phyloP scores from a whole-genome alignment of 2,888 invertebrate species.

The Ceriagrion tenellum region DNA sequence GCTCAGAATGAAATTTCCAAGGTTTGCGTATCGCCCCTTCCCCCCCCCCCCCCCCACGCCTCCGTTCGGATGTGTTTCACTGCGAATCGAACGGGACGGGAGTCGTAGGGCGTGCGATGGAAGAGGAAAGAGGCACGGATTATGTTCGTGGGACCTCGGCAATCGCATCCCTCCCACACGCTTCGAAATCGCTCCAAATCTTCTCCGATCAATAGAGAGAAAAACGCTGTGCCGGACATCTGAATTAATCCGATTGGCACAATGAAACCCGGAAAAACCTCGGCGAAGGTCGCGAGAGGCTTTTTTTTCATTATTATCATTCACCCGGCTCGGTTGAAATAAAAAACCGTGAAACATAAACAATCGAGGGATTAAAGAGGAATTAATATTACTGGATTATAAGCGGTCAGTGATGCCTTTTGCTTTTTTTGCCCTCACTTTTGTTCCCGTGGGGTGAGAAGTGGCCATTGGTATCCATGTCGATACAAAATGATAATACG shows the following conservation, averaged over 20 bases:
- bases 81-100: neutral
- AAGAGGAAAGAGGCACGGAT: neutral
- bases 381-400: constrained; percentile 6
- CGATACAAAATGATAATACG: too few relatives aligned
- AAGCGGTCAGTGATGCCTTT: neutral
- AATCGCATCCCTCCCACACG: neutral
- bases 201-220: neutral
- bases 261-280: neutral
- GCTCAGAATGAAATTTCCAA: too few relatives aligned
- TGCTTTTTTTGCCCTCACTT: neutral
- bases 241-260: constrained; percentile 26
- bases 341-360: neutral
- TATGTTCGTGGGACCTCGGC: neutral
- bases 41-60: too few relatives aligned
- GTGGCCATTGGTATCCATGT: too few relatives aligned
- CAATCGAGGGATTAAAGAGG: neutral
- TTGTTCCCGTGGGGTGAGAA: too few relatives aligned
- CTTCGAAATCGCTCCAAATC: neutral
- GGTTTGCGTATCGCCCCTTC: too few relatives aligned
- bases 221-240: neutral
- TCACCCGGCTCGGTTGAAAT: neutral
- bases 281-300: neutral
- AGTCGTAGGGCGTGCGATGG: neutral
- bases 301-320: neutral
- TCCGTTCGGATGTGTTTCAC: too few relatives aligned